Evolutionary conservation across 2,797 vertebrate species (phyloP).

Genomic region (Nannoperca obscura): DNA sequence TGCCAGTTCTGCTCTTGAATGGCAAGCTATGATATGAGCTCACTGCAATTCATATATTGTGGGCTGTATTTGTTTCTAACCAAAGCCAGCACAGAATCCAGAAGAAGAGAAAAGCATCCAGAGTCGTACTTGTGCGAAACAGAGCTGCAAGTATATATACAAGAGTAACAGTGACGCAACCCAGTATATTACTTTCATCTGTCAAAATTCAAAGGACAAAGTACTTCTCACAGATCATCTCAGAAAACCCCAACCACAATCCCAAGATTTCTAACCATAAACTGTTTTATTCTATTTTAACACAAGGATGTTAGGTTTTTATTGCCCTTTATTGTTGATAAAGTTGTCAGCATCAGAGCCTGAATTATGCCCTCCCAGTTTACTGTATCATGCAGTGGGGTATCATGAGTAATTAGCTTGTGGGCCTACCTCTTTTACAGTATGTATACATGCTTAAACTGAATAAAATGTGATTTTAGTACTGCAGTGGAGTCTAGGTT

Average conservation of each 20-base stretch:
- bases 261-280: constrained; percentile 18
- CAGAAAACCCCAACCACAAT: constrained; percentile 15
- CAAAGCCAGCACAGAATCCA: not conserved
- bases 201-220: constrained; percentile 33
- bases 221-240: constrained; percentile 12
- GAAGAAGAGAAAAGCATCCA: constrained; percentile 1
- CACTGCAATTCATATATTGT: not conserved
- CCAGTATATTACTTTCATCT: constrained; percentile 18
- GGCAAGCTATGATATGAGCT: constrained; percentile 40
- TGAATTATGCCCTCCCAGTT: constrained; percentile 8
- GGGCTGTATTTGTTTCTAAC: constrained; percentile 8
- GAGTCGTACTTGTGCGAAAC: constrained; percentile 11
- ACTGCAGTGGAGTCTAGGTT: constrained; percentile 17
- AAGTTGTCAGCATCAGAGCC: constrained; percentile 7
- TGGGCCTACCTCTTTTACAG: constrained; percentile 1
- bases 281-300: constrained; percentile 9
- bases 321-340: constrained; percentile 9
- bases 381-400: not conserved
- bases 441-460: constrained; percentile 11
- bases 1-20: constrained; percentile 33
- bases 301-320: not conserved
- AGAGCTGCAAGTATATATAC: constrained; percentile 21
- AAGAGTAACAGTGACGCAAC: constrained; percentile 29
- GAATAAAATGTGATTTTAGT: constrained; percentile 24
- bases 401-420: constrained; percentile 29